A percentile compares a stretch with the other conserved stretches of the same genome.
phyloP scores from a whole-genome alignment of 2,888 invertebrate genomes.

The Drosophila tanythrix region DNA sequence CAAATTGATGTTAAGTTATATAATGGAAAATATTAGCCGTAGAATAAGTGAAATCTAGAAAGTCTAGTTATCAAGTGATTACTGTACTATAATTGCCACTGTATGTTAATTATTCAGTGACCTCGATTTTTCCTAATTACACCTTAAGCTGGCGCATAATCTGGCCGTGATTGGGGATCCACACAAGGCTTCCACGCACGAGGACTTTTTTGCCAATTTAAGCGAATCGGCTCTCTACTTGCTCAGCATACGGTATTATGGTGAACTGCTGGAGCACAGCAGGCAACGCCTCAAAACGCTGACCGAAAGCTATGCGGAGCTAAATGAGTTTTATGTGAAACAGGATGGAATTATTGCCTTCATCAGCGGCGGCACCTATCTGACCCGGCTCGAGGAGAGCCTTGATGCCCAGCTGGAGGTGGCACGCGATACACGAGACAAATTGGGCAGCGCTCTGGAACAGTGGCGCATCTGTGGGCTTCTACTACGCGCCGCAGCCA shows the following conservation, averaged over 20 bases:
- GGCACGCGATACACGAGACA: slow-evolving; percentile 83
- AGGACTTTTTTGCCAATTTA: slow-evolving; percentile 84
- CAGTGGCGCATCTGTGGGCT: slow-evolving; percentile 85
- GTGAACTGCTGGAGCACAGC: slow-evolving; percentile 83
- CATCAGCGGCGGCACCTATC: slow-evolving; percentile 84
- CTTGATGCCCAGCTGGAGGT: slow-evolving; percentile 83
- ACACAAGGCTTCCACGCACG: slow-evolving; percentile 83
- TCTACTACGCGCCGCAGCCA: slow-evolving; percentile 81
- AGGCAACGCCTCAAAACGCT: slow-evolving; percentile 79
- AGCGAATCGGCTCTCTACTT: slow-evolving; percentile 82
- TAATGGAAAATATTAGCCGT: background rate
- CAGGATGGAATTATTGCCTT: slow-evolving; percentile 84
- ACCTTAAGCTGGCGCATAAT: slow-evolving; percentile 79
- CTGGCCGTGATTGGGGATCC: slow-evolving; percentile 81
- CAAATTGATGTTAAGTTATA: too few relatives aligned
- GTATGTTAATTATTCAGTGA: slow-evolving; percentile 8
- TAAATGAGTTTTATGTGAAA: slow-evolving; percentile 83
- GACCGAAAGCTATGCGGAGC: slow-evolving; percentile 75
- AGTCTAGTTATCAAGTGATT: background rate
- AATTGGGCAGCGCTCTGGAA: slow-evolving; percentile 83
- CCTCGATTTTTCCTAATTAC: slow-evolving; percentile 20
- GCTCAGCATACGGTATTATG: slow-evolving; percentile 77
- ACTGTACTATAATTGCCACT: slow-evolving; percentile 5
- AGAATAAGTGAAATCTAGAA: background rate
- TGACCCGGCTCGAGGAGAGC: slow-evolving; percentile 83